Base-by-base conservation (phyloP, 2,888 invertebrate genomes). In the Carabus problematicus region DNA sequence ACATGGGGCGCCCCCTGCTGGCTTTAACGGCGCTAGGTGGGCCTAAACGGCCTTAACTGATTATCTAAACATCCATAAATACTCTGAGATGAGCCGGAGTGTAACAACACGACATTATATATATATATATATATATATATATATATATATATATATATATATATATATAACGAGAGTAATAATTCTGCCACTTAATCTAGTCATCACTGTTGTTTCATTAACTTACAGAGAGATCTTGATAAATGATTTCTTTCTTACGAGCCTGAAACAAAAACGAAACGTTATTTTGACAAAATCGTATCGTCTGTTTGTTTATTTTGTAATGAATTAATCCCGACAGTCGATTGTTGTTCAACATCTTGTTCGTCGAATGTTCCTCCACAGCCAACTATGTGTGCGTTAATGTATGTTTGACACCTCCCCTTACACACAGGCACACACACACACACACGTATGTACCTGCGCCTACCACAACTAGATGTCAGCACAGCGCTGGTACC, bases 381-480 rank as follows among this genome's bases (percentile, higher is more conserved):
- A 29, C 29, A 29, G 29, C 29, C 29, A 3, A 29, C 29, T 29
- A 29, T 29, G 29, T 29, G 29, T 29, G 29, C 6, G 29, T 29
- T 76, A 77, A 79, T 78, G 79, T 77, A 79, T 79, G 76, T 76
- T n/a, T 58, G 74, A 75, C 74, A 76, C 77, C 75, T 75, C 75
- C 74, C 72, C 75, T 75, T 76, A 74, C 76, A 78, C 77, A 78
- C 76, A 74, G 72, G 74, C n/a, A n/a, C n/a, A n/a, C n/a, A n/a
- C n/a, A n/a, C n/a, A n/a, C n/a, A n/a, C n/a, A n/a, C n/a, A n/a
- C n/a, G n/a, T n/a, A n/a, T n/a, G 75, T 77, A 77, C 78, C 78
- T 77, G 75, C 40, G 42, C 63, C 18, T 73, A 70, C 64, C 77
- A 76, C 70, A 8, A 70, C 72, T 63, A 74, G 63, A 72, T 73